Conservation (phyloP, 1,140 invertebrate species). For the Drosophila equinoxialis region DNA sequence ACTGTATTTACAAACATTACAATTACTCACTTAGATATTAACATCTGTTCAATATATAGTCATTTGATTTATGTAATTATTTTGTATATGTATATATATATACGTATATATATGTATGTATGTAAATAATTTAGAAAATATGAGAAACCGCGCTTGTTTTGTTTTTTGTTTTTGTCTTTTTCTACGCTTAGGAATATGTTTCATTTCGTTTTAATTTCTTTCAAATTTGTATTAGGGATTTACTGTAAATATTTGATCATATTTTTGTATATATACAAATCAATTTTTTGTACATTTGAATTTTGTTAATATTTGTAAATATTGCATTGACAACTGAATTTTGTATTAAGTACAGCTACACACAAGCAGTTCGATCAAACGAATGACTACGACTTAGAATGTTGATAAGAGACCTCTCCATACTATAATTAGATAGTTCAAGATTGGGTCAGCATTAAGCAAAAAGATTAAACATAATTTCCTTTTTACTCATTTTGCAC, state of each 20-base stretch:
- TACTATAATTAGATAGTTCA: slow-evolving; percentile 34
- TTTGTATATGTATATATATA: neutral
- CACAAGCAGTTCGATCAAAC: neutral
- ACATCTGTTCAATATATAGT: slow-evolving; percentile 55
- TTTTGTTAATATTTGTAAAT: slow-evolving; percentile 35
- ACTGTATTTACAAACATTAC: slow-evolving; percentile 77
- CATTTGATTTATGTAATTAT: slow-evolving; percentile 57
- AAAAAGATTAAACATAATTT: slow-evolving; percentile 1
- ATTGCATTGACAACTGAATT: slow-evolving; percentile 20
- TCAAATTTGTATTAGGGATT: slow-evolving; percentile 71
- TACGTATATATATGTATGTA: slow-evolving; percentile 42
- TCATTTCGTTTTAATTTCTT: slow-evolving; percentile 61
- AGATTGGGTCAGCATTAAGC: slow-evolving; percentile 9
- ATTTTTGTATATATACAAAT: slow-evolving; percentile 50
- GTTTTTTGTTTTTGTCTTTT: slow-evolving; percentile 71
- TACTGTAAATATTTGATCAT: slow-evolving; percentile 61
- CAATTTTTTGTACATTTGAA: slow-evolving; percentile 67
- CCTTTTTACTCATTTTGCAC: neutral
- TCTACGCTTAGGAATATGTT: slow-evolving; percentile 73
- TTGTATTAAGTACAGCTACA: slow-evolving; percentile 53
- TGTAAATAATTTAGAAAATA: slow-evolving; percentile 82
- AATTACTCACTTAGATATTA: slow-evolving; percentile 69
- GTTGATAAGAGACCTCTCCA: neutral
- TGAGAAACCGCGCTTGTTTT: slow-evolving; percentile 75
- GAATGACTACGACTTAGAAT: neutral